Evolutionary conservation across 2,113 vertebrate genomes (phyloP), one percentile per base, ranked within the genome.

Genomic region (Colistium nudipinnis): DNA sequence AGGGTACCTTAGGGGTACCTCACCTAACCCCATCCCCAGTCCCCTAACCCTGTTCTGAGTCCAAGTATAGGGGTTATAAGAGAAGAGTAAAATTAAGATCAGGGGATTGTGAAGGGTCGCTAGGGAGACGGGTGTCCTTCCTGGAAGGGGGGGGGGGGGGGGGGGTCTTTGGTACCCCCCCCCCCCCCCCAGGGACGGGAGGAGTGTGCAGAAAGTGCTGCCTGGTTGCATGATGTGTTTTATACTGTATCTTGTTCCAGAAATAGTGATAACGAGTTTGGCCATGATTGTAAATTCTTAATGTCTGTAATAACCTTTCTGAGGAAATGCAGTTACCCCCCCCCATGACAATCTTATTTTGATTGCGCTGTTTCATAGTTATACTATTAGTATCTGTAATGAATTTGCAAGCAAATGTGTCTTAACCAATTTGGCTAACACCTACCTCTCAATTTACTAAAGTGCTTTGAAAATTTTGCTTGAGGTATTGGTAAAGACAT

Each of bases 321-420:
- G 14, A 70, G 39, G 45, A 76, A 76, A 66, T 60, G 44, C 31
- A 61, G 56, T 80, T n/a, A n/a, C n/a, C n/a, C 70, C 74, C 48
- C 70, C 22, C 68, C 53, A 72, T 27, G 22, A 57, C 62, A 62
- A 45, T 7, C 51, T 70, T 27, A 74, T 78, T 76, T 74, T 64
- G 47, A 62, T 49, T 4, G 39, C 33, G 28, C 9, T 47, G 20
- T 39, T 38, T 57, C 47, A 49, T 20, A 7, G 7, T 69, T 24
- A 35, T 14, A 22, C 2, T 33, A 7, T 27, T 64, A 12, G 17
- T 38, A 7, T 27, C 60, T 9, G 17, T 38, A 19, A 51, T 61
- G 35, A 59, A 55, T 69, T 44, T 38, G n/a, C n/a, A 52, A 14
- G 24, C 10, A 61, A 31, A 22, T 66, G 33, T 33, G 16, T 12